A percentile compares a stretch with the other conserved stretches of the same genome.
phyloP scores from a whole-genome alignment of 2,113 vertebrate genomes.

The Ciconia boyciana region DNA sequence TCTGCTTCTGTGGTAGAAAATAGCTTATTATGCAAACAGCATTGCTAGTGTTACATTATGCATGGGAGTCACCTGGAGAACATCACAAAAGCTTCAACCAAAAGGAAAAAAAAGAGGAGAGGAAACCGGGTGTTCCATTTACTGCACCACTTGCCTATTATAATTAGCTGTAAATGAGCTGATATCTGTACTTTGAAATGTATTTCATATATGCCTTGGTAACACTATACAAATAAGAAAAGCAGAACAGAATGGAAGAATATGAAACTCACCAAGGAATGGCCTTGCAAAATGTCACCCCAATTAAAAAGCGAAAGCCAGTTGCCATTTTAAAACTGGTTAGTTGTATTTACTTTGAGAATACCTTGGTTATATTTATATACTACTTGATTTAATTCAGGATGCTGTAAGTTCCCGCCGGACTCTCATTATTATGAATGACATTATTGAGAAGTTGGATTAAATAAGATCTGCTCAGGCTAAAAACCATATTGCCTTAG shows the following conservation, averaged over 20 bases:
- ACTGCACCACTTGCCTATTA: slow-evolving; percentile 73
- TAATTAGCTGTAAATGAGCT: slow-evolving; percentile 78
- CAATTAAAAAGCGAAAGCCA: slow-evolving; percentile 58
- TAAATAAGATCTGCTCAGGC: slow-evolving; percentile 37
- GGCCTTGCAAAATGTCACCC: slow-evolving; percentile 66
- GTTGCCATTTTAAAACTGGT: slow-evolving; percentile 44
- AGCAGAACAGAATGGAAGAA: slow-evolving; percentile 42
- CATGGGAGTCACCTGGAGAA: slow-evolving; percentile 81
- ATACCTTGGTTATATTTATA: slow-evolving; percentile 59
- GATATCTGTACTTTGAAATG: slow-evolving; percentile 73
- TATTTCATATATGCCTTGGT: slow-evolving; percentile 65
- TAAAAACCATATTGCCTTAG: background rate
- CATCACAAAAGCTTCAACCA: slow-evolving; percentile 74
- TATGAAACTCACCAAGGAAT: slow-evolving; percentile 61
- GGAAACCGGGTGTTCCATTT: slow-evolving; percentile 67
- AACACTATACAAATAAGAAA: slow-evolving; percentile 64
- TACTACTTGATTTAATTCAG: slow-evolving; percentile 69
- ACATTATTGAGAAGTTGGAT: slow-evolving; percentile 55
- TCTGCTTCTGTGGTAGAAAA: slow-evolving; percentile 80
- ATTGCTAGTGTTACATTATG: slow-evolving; percentile 80
- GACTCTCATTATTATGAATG: slow-evolving; percentile 61
- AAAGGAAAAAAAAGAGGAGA: slow-evolving; percentile 43
- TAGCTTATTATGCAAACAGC: slow-evolving; percentile 83
- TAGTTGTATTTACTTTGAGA: slow-evolving; percentile 65
- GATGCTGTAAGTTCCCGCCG: slow-evolving; percentile 48